phyloP scores from a whole-genome alignment of 1,140 invertebrate genomes.

The Bemisia tabaci region DNA sequence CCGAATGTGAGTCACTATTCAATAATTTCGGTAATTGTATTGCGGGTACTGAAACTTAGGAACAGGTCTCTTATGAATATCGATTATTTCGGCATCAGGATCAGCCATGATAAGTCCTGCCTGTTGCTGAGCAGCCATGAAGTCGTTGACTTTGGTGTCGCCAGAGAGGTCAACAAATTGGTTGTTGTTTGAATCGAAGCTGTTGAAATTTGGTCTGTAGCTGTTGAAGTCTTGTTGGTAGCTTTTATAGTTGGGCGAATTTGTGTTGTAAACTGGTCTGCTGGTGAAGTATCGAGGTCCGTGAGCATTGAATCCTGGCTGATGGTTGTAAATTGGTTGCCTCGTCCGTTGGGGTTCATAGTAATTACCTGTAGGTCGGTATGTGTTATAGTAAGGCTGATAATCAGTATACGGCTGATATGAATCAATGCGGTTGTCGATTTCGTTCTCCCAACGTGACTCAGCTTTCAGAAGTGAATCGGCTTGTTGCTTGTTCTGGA shows the following conservation, averaged over 20 bases:
- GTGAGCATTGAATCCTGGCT: background rate
- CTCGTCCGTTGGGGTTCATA: background rate
- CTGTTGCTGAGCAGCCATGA: background rate
- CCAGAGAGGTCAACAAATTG: background rate
- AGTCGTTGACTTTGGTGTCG: background rate
- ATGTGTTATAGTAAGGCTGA: background rate
- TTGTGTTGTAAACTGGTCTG: background rate
- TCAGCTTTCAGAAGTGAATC: background rate
- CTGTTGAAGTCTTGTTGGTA: background rate
- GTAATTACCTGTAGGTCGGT: background rate
- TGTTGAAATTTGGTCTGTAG: background rate
- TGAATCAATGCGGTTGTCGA: background rate
- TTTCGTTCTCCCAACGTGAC: background rate
- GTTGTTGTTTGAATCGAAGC: background rate
- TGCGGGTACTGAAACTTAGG: background rate
- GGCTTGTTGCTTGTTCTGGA: background rate
- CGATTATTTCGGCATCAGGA: background rate
- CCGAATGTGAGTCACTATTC: background rate
- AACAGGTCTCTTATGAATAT: background rate
- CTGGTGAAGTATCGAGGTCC: too few species aligned
- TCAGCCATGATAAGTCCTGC: background rate
- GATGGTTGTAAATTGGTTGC: background rate
- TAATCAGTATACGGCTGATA: background rate
- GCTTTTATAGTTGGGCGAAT: background rate
- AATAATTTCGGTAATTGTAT: background rate